These are phyloP conservation scores for Diabrotica balteata DNA, from an alignment of 2,888 invertebrate species.

Conservation along the genomic window DNA sequence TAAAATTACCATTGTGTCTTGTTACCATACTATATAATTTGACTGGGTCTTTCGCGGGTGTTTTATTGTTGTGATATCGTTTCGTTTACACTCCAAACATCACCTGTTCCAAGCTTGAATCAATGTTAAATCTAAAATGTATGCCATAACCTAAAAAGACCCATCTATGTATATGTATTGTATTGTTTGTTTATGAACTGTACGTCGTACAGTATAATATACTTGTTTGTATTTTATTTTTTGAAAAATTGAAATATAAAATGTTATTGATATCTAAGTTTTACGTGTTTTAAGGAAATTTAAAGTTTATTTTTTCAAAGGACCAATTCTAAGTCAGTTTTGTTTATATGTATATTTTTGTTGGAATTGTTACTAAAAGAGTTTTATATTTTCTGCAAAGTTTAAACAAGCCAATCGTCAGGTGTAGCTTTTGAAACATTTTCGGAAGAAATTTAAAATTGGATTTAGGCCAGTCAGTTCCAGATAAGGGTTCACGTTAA, in stretches of 20 bases:
- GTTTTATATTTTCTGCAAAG: constrained; percentile 20
- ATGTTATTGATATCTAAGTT: constrained; percentile 18
- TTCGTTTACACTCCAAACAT: background rate
- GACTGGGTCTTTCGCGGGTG: too few species aligned
- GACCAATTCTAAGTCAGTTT: constrained; percentile 20
- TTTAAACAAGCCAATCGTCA: constrained; percentile 15
- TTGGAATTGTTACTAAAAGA: constrained; percentile 24
- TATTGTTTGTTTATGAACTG: constrained; percentile 33
- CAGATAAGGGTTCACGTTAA: too few species aligned
- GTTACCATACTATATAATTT: too few species aligned
- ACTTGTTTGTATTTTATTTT: constrained; percentile 29
- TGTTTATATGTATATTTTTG: constrained; percentile 27
- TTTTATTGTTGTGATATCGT: too few species aligned
- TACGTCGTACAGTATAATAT: constrained; percentile 37
- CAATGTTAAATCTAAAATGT: too few species aligned
- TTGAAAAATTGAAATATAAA: constrained; percentile 26
- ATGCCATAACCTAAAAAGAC: background rate
- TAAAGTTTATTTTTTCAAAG: constrained; percentile 19
- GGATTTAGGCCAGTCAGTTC: too few species aligned
- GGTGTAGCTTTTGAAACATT: too few species aligned
- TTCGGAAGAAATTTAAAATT: too few species aligned
- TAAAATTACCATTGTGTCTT: too few species aligned
- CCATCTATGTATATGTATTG: constrained; percentile 9
- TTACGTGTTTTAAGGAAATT: constrained; percentile 6
- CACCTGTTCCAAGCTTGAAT: background rate